A percentile compares a stretch with the other conserved stretches of the same genome.
Conservation (phyloP, 2,888 invertebrate genomes). For the Podotricha telesiphe region DNA sequence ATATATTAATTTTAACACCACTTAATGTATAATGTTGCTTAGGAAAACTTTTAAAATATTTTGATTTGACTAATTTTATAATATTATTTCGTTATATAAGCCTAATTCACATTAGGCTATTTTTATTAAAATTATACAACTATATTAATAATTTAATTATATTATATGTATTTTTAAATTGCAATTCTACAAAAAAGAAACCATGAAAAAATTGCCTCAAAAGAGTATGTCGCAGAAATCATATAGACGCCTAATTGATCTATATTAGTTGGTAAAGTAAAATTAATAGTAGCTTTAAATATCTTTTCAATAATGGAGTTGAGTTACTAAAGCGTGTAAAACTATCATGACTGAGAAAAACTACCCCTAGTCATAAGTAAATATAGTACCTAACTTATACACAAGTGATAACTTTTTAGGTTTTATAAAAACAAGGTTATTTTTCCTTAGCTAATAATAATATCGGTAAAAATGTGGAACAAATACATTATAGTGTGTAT, state of each 20-base stretch:
- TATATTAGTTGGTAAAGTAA: too few species aligned
- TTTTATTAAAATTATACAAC: background rate
- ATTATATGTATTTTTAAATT: too few species aligned
- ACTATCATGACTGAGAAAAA: background rate
- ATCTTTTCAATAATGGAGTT: background rate
- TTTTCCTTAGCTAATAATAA: too few species aligned
- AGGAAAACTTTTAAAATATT: conserved; percentile 8
- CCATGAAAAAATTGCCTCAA: too few species aligned
- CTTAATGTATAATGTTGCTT: conserved; percentile 20
- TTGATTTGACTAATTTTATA: background rate
- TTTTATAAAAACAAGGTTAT: background rate
- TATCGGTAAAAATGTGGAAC: too few species aligned
- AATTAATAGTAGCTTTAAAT: background rate
- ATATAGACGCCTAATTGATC: too few species aligned
- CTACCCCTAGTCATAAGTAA: background rate
- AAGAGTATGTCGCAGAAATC: too few species aligned
- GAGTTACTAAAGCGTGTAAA: background rate
- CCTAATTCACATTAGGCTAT: background rate
- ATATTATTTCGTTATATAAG: conserved; percentile 7
- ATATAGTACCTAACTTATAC: background rate
- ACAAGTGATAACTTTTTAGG: background rate
- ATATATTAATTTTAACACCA: conserved; percentile 17
- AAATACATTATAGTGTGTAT: too few species aligned
- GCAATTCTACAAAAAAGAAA: too few species aligned
- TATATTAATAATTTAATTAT: too few species aligned